Conservation (phyloP, 2,888 invertebrate genomes). For the Ichneumoninae sp. region DNA sequence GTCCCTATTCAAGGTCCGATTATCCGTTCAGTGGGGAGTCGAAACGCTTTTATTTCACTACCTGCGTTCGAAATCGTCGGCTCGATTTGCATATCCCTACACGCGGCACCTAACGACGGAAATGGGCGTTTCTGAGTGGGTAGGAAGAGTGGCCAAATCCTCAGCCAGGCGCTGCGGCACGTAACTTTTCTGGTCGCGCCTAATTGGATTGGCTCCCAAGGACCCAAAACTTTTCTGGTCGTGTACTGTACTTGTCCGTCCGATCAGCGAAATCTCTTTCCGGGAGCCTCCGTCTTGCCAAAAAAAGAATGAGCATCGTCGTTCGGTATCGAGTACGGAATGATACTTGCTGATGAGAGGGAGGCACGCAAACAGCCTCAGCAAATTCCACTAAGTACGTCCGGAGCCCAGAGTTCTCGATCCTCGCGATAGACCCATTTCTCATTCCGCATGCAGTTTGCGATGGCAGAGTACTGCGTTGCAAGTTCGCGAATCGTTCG, state of each 20-base stretch:
- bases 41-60: neutral
- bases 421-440: neutral
- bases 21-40: neutral
- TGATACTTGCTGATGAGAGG: neutral
- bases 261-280: neutral
- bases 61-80: no score
- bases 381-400: neutral
- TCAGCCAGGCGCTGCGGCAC: neutral
- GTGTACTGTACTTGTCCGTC: neutral
- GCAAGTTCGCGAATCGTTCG: constrained; percentile 18
- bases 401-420: neutral
- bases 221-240: neutral
- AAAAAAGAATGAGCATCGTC: neutral
- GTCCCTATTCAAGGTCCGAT: neutral
- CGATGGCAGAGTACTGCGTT: neutral
- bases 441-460: neutral
- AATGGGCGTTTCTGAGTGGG: neutral
- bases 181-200: neutral
- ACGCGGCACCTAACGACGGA: neutral
- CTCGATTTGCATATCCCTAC: neutral
- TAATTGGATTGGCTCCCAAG: neutral
- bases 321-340: neutral
- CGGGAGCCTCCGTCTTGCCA: neutral
- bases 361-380: constrained; percentile 1
- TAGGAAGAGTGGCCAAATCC: no score